Base-by-base conservation (phyloP, 2,113 vertebrate genomes). In the Corydoras sp. region DNA sequence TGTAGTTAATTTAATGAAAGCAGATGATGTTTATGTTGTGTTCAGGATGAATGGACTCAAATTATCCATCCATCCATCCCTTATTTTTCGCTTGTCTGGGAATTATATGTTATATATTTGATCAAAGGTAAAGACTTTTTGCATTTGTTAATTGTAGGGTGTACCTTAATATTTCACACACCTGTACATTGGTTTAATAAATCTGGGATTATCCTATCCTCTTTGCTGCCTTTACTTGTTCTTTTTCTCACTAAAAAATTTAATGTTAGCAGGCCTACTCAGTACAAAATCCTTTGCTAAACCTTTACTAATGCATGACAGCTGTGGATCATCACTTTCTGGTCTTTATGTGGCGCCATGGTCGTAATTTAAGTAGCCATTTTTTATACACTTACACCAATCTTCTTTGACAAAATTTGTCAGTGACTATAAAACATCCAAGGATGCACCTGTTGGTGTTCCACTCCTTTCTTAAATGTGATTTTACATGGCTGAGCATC, bases 381-480 rank as follows among this genome's bases (percentile, higher is more conserved):
- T 80, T 76, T 80, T 82, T 75, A 80, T 72, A 69, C 62, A 77
- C 74, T 72, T 83, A 12, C 49, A 51, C 65, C 50, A 62, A 68
- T 73, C 75, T 51, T 67, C 62, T 76, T 74, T 61, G 61, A 69
- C 78, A 85, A 62, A 61, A 76, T 65, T 18, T 62, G 62, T 18
- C 71, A 72, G 43, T n/a, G 49, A 13, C 62, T 18, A 58, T 59
- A 72, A 65, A 51, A 59, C 49, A 55, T 65, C 24, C 48, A 6
- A 9, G 10, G 59, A 65, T 51, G 61, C 74, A 72, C 62, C 71
- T 72, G 71, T 72, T 72, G 54, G 7, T 58, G 24, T 50, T 59
- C 11, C 18, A 18, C 58, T 58, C 11, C 51, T 13, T 54, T 48
- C 30, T 49, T 11, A 32, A 18, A 9, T 43, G 4, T 59, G 56